A percentile compares a stretch with the other conserved stretches of the same genome.
These are phyloP conservation scores for Agriotes lineatus DNA, from an alignment of 2,888 invertebrate species.

Conservation along the genomic window DNA sequence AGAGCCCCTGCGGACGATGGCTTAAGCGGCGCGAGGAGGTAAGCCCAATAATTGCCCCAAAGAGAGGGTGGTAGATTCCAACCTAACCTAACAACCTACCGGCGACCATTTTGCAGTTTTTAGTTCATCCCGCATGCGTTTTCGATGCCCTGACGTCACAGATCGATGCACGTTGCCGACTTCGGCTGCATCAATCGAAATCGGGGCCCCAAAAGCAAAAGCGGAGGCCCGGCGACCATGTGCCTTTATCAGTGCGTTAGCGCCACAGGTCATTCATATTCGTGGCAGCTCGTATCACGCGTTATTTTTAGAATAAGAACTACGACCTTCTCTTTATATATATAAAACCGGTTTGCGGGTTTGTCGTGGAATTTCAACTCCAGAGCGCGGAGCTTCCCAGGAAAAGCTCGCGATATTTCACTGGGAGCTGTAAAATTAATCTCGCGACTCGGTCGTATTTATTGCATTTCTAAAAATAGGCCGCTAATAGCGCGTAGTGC, in stretches of 20 bases:
- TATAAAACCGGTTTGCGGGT: conserved; percentile 47
- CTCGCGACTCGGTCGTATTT: conserved; percentile 20
- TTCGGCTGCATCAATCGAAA: conserved; percentile 36
- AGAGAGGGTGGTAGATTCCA: conserved; percentile 35
- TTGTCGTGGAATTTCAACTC: conserved; percentile 40
- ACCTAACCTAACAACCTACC: conserved; percentile 63
- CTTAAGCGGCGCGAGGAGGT: conserved; percentile 98
- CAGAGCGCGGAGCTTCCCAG: not conserved
- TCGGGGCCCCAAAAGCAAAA: not conserved
- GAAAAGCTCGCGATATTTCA: no score
- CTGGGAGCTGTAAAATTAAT: conserved; percentile 17
- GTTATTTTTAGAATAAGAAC: conserved; percentile 49
- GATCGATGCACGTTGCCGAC: conserved; percentile 56
- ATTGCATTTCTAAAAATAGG: conserved; percentile 39
- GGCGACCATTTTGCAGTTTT: conserved; percentile 62
- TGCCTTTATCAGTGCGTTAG: conserved; percentile 34
- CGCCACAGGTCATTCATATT: conserved; percentile 44
- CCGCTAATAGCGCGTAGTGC: conserved; percentile 33
- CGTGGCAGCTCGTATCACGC: conserved; percentile 39
- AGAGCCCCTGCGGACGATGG: conserved; percentile 99
- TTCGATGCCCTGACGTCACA: conserved; percentile 57
- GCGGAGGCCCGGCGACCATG: conserved; percentile 11
- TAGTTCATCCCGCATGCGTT: conserved; percentile 60
- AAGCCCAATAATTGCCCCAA: conserved; percentile 56
- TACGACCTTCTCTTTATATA: conserved; percentile 51